Percentiles rank a stretch among this genome's conserved stretches.
phyloP scores from a whole-genome alignment of 2,113 vertebrate species.

The Astatotilapia flaviijosephi region DNA sequence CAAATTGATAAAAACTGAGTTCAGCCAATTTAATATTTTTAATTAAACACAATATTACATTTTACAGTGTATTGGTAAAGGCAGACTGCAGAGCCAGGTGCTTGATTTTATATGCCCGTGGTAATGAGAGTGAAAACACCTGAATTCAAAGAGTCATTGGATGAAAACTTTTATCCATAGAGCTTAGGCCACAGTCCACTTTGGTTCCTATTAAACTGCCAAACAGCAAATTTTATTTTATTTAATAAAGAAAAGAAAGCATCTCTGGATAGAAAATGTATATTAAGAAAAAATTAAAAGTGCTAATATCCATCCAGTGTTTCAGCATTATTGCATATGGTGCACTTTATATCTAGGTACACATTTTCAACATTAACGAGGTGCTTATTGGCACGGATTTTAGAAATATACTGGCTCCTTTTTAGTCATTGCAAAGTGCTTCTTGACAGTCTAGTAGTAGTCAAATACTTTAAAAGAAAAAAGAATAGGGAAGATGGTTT shows the following conservation, averaged over 20 bases:
- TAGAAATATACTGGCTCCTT: not conserved
- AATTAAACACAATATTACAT: too few species aligned
- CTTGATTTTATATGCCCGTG: not conserved
- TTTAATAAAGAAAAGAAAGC: not conserved
- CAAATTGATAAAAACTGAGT: too few species aligned
- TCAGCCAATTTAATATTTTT: too few species aligned
- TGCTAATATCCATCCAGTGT: not conserved
- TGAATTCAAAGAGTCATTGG: not conserved
- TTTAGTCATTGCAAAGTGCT: not conserved
- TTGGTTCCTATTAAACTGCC: not conserved
- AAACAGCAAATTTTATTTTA: not conserved
- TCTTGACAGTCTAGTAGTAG: not conserved
- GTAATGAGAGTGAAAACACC: not conserved
- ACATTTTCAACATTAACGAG: not conserved
- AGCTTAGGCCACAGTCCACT: not conserved
- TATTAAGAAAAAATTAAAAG: not conserved
- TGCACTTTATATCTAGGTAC: not conserved
- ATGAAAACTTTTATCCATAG: not conserved
- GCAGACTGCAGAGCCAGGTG: not conserved
- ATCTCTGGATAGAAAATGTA: not conserved
- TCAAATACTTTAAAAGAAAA: not conserved
- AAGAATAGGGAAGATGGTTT: not conserved
- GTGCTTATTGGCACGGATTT: not conserved
- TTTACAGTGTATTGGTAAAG: not conserved
- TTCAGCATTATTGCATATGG: not conserved